These are phyloP conservation scores for Villa cingulata DNA, from an alignment of 2,888 invertebrate genomes.

Conservation along the genomic window DNA sequence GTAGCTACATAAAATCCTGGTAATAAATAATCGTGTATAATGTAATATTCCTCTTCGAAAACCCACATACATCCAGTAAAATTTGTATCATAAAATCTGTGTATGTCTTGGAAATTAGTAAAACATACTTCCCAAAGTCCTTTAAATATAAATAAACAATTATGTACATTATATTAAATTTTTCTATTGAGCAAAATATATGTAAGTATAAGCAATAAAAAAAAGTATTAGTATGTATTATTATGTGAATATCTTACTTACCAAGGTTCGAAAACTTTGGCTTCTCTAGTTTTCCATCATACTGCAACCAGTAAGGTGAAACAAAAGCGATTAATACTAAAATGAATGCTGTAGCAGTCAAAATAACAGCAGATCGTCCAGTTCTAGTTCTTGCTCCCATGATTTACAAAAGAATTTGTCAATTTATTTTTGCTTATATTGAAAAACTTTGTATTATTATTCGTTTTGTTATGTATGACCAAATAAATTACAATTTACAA, in stretches of 20 bases:
- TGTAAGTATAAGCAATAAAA: background rate
- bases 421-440: too few species aligned
- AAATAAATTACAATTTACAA: too few species aligned
- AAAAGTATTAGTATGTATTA: background rate
- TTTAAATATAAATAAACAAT: constrained; percentile 34
- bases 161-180: too few species aligned
- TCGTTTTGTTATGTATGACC: too few species aligned
- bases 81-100: constrained; percentile 68
- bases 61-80: constrained; percentile 94
- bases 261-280: constrained; percentile 72
- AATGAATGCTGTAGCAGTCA: constrained; percentile 51
- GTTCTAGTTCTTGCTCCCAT: constrained; percentile 35
- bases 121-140: constrained; percentile 96
- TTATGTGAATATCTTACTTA: constrained; percentile 30
- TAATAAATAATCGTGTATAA: constrained; percentile 76
- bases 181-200: too few species aligned
- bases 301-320: constrained; percentile 79
- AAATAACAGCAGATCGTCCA: constrained; percentile 42
- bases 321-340: constrained; percentile 69
- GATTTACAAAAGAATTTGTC: too few species aligned
- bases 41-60: constrained; percentile 92
- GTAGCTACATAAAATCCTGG: constrained; percentile 88
- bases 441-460: too few species aligned
- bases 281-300: constrained; percentile 58
- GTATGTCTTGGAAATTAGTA: constrained; percentile 71